A percentile compares a stretch with the other conserved stretches of the same genome.
These are phyloP conservation scores for Herpailurus yagouaroundi DNA, from an alignment of 2,113 vertebrate species.

Conservation along the genomic window DNA sequence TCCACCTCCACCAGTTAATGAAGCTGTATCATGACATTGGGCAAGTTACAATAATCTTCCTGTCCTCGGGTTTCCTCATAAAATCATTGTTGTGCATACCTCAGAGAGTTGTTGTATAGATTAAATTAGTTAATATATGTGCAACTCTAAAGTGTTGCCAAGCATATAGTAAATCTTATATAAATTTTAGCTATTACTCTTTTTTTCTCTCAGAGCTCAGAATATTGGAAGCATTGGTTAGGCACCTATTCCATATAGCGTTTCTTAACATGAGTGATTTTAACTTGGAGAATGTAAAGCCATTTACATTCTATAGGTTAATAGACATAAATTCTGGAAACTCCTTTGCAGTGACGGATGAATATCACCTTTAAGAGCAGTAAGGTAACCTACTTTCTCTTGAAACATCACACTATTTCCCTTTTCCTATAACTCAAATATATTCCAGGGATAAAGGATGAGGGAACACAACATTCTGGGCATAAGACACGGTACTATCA, in stretches of 20 bases:
- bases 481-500: background rate
- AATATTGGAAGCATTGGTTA: background rate
- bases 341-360: background rate
- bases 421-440: background rate
- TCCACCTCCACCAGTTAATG: background rate
- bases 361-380: background rate
- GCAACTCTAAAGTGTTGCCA: background rate
- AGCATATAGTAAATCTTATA: background rate
- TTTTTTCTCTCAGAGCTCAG: constrained; percentile 25
- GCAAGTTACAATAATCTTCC: background rate
- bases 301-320: background rate
- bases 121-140: background rate
- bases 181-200: background rate
- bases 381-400: background rate
- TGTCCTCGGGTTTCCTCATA: background rate
- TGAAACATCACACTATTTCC: background rate
- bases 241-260: background rate
- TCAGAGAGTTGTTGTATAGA: background rate
- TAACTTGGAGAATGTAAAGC: background rate
- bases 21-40: background rate
- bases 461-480: background rate
- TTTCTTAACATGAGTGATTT: background rate
- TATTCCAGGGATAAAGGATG: background rate
- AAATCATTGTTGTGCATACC: background rate
- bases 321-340: background rate